Evolutionary conservation across 2,113 vertebrate species (phyloP).

Genomic region (Saimiri boliviensis): DNA sequence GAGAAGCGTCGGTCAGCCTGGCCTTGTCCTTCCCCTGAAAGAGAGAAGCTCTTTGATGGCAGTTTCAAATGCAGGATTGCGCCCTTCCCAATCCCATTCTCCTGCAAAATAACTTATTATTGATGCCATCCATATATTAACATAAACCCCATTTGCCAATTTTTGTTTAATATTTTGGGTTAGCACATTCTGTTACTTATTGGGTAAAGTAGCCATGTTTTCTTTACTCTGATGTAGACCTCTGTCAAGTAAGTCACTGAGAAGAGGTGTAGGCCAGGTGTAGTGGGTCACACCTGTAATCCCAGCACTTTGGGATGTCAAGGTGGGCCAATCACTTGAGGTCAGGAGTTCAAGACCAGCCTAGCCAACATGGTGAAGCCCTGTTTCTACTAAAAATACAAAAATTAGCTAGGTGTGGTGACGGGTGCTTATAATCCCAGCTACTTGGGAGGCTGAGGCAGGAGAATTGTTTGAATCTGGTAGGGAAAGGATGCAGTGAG

Average conservation of each 20-base stretch:
- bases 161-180: not conserved
- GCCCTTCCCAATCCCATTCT: not conserved
- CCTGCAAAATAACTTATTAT: not conserved
- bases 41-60: not conserved
- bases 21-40: not conserved
- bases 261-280: rapidly evolving
- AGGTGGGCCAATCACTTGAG: too few relatives aligned
- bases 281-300: too few relatives aligned
- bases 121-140: rapidly evolving
- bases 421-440: too few relatives aligned
- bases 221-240: not conserved
- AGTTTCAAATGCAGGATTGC: not conserved
- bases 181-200: rapidly evolving
- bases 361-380: too few relatives aligned
- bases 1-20: not conserved
- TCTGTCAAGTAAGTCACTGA: rapidly evolving
- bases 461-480: too few relatives aligned
- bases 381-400: too few relatives aligned
- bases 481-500: too few relatives aligned
- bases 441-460: too few relatives aligned
- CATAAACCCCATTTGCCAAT: not conserved
- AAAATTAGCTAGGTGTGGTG: too few relatives aligned
- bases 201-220: rapidly evolving
- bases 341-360: too few relatives aligned
- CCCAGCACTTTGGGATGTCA: too few relatives aligned